Conservation (phyloP, 2,797 vertebrate species). For the Clamator glandarius region DNA sequence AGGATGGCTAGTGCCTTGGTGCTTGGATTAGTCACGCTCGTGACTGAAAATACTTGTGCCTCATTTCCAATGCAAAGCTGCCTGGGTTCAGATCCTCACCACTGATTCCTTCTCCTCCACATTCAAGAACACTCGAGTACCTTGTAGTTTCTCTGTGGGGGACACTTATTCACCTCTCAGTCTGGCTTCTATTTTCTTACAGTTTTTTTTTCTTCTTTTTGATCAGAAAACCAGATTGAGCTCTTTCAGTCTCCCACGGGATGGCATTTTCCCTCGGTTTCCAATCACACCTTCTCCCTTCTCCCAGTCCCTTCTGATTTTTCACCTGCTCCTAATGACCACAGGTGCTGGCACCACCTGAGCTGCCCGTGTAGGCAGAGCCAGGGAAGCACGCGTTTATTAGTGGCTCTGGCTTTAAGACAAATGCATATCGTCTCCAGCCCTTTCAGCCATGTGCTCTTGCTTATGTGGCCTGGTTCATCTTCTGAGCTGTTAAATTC, state of each 20-base stretch:
- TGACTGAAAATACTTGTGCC: background rate
- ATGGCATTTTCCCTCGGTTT: background rate
- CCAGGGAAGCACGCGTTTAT: background rate
- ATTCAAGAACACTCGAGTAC: background rate
- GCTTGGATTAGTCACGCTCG: background rate
- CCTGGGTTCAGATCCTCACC: background rate
- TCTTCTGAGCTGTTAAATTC: background rate
- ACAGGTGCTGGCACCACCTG: background rate
- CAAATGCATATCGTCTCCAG: background rate
- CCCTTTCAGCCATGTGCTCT: background rate
- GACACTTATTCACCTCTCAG: background rate
- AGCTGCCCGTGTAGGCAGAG: background rate
- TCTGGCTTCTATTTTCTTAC: background rate
- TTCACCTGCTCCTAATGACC: background rate
- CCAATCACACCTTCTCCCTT: background rate
- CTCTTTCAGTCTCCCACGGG: background rate
- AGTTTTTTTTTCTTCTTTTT: background rate
- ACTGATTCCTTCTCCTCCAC: background rate
- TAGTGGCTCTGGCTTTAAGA: background rate
- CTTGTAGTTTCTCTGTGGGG: background rate
- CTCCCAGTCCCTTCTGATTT: background rate
- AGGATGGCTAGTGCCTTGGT: background rate
- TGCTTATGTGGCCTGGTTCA: background rate
- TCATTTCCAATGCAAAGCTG: slow-evolving; percentile 9
- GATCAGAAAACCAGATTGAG: background rate